Conservation (phyloP, 1,140 invertebrate species). For the Lordiphosa stackelbergi region DNA sequence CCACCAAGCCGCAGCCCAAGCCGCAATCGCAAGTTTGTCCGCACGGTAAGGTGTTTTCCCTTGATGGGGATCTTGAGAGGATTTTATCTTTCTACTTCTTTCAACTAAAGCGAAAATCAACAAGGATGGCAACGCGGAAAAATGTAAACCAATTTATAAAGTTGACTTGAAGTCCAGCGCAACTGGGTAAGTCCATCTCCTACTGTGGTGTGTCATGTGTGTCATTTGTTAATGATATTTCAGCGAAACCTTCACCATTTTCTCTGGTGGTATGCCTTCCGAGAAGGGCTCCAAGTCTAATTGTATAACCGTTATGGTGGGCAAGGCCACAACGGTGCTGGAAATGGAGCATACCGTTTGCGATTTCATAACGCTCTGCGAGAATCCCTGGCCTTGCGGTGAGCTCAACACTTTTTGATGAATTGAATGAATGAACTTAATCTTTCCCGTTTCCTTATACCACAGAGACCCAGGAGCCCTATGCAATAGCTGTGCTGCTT, state of each 20-base stretch:
- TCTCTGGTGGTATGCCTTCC: conserved; percentile 95
- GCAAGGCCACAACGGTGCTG: conserved; percentile 94
- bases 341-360: conserved; percentile 99
- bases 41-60: conserved; percentile 84
- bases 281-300: conserved; percentile 93
- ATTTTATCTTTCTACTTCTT: neutral
- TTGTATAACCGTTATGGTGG: conserved; percentile 95
- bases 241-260: conserved; percentile 93
- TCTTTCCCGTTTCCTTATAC: too few relatives aligned
- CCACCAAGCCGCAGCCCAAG: conserved; percentile 84
- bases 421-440: neutral
- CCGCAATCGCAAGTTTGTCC: conserved; percentile 90
- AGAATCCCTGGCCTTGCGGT: conserved; percentile 95
- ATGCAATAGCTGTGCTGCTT: conserved; percentile 96
- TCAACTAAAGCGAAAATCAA: conserved; percentile 63
- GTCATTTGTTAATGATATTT: conserved; percentile 5
- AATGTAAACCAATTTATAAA: conserved; percentile 95
- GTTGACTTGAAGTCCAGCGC: conserved; percentile 95
- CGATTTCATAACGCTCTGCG: conserved; percentile 96
- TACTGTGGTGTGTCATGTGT: too few relatives aligned
- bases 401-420: conserved; percentile 34
- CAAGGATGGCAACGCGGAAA: conserved; percentile 91
- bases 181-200: conserved; percentile 84
- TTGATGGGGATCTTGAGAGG: neutral
- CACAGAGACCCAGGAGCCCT: conserved; percentile 96